Evolutionary conservation across 1,140 invertebrate genomes (phyloP), one percentile per base, ranked within the genome.

Genomic region (Campoletis sonorensis): DNA sequence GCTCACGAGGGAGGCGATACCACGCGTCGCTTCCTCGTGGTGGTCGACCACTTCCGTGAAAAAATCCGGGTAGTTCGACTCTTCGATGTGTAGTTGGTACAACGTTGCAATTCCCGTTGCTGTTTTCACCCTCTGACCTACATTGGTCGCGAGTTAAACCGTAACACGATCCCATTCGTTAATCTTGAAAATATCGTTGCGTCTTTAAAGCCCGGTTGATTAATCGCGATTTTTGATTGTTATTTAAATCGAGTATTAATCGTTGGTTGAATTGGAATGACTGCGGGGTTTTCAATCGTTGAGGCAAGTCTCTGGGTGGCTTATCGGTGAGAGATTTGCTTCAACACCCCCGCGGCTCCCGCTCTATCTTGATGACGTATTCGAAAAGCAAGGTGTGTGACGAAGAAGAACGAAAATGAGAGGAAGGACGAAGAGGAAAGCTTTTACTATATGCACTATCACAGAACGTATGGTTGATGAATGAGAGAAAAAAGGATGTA

Each of bases 21-120:
- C 76, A 78, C 76, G 76, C 76, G 76, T 64, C 76, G 76, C 76
- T 78, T 78, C 76, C 76, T 78, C 76, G 76, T 78, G 76, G 76
- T 58, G 76, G 76, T 67, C 76, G 76, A 64, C 76, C 76, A 61
- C 76, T 61, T 40, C 76, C 76, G 76, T 78, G 76, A 67, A 67
- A 78, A 78, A 78, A 78, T 15, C 76, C 76, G 23, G 76, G 76
- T 33, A 78, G 58, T 40, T 78, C 76, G 11, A 61, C 23, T 61
- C 58, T 78, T 11, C 76, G 58, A 45, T 27, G 58, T 4, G 76
- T 21, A n/a, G 30, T 11, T 51, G 76, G 58, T 67, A 64, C 21
- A 16, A 16, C 76, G 76, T 30, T 30, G 16, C 3, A n/a, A 18
- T 30, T 54, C 5, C 18, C 23, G 18, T 10, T 37, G n/a, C 11